Conservation (phyloP, 2,888 invertebrate genomes). For the Plebejus argus region DNA sequence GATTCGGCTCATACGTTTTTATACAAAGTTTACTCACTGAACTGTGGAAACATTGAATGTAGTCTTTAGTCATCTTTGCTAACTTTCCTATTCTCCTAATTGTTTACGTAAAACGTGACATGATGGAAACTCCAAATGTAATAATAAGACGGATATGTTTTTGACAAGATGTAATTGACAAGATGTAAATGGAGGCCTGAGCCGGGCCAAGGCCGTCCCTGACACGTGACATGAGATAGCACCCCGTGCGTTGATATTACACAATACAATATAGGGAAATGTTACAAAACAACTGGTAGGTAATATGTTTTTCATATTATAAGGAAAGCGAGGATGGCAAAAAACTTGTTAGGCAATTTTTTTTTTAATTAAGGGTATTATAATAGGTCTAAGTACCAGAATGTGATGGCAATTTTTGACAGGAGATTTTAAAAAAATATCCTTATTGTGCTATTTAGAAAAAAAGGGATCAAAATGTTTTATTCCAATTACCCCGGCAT, state of each 20-base stretch:
- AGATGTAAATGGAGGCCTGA: conserved; percentile 4
- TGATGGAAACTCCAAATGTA: not conserved
- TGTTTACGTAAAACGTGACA: not conserved
- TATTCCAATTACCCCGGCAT: too few species aligned
- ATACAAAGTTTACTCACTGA: not conserved
- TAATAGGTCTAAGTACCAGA: too few species aligned
- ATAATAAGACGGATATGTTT: not conserved
- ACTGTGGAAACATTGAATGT: not conserved
- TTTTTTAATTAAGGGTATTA: too few species aligned
- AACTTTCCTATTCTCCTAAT: not conserved
- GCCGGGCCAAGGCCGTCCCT: not conserved
- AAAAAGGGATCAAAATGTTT: too few species aligned
- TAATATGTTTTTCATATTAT: not conserved
- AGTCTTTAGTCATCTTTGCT: not conserved
- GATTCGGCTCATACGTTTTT: not conserved
- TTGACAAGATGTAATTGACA: conserved; percentile 12
- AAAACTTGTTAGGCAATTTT: not conserved
- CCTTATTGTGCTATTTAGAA: too few species aligned
- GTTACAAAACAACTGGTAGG: not conserved
- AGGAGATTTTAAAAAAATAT: too few species aligned
- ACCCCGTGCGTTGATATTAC: not conserved
- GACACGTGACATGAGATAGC: not conserved
- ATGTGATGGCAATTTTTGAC: too few species aligned
- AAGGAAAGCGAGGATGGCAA: not conserved
- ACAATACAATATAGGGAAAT: conserved; percentile 1